These are phyloP conservation scores for Ginglymostoma cirratum DNA, from an alignment of 2,113 vertebrate genomes.

Conservation along the genomic window DNA sequence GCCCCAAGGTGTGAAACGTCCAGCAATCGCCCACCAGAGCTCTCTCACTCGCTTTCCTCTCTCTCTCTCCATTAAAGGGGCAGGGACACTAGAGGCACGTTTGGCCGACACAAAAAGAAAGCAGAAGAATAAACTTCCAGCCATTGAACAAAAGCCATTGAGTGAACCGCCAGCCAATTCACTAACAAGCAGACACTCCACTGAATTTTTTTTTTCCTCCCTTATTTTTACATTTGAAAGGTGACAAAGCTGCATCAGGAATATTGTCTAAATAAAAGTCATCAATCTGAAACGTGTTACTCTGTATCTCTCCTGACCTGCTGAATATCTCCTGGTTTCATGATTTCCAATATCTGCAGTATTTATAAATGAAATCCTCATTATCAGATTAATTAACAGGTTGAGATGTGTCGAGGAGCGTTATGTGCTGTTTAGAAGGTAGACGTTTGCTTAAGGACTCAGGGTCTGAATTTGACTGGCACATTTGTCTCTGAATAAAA, in stretches of 20 bases:
- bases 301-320: background rate
- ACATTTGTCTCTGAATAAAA: background rate
- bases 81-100: background rate
- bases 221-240: no score
- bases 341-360: background rate
- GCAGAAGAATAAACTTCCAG: background rate
- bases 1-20: conserved; percentile 18
- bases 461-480: background rate
- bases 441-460: background rate
- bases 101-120: background rate
- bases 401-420: background rate
- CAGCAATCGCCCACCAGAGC: background rate
- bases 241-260: background rate
- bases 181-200: background rate
- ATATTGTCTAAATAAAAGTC: background rate
- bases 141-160: background rate
- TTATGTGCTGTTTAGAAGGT: background rate
- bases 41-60: background rate
- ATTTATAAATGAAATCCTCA: background rate
- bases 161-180: background rate
- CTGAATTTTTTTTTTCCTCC: background rate
- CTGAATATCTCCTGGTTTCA: background rate
- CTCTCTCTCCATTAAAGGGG: background rate
- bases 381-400: background rate
- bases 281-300: background rate